Percentiles rank a stretch among this genome's conserved stretches.
Conservation (phyloP, 2,113 vertebrate species). For the Centropus bengalensis region DNA sequence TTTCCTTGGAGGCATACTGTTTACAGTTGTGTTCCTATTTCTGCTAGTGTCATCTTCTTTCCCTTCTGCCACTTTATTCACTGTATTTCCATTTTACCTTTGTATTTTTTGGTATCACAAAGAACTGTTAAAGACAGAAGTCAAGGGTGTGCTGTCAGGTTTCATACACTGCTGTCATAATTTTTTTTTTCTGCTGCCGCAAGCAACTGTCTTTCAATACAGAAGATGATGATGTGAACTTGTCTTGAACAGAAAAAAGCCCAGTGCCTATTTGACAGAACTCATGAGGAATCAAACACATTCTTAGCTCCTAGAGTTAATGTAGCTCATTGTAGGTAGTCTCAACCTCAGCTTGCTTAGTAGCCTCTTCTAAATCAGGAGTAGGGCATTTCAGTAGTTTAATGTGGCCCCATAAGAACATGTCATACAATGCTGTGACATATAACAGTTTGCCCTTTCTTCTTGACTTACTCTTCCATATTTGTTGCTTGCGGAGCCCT, state of each 20-base stretch:
- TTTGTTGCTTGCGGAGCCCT: not conserved
- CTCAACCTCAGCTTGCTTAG: not conserved
- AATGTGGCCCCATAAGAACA: not conserved
- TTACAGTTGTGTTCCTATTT: not conserved
- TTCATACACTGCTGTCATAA: not conserved
- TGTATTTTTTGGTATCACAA: not conserved
- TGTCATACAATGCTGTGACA: not conserved
- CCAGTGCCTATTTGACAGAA: not conserved
- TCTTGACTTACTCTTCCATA: not conserved
- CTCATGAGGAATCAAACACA: not conserved
- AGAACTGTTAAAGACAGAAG: not conserved
- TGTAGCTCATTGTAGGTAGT: not conserved
- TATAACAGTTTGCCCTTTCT: not conserved
- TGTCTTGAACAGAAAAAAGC: not conserved
- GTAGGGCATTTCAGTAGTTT: not conserved
- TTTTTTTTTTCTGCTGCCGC: not conserved
- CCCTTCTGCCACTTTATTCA: not conserved
- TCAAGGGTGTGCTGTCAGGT: not conserved
- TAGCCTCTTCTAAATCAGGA: not conserved
- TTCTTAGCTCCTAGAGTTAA: not conserved
- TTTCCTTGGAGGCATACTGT: not conserved
- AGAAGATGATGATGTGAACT: not conserved
- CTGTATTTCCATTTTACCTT: not conserved
- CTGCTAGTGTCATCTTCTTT: not conserved
- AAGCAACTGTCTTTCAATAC: not conserved